Evolutionary conservation across 1,140 invertebrate genomes (phyloP).

Genomic region (Papilio aristodemus): DNA sequence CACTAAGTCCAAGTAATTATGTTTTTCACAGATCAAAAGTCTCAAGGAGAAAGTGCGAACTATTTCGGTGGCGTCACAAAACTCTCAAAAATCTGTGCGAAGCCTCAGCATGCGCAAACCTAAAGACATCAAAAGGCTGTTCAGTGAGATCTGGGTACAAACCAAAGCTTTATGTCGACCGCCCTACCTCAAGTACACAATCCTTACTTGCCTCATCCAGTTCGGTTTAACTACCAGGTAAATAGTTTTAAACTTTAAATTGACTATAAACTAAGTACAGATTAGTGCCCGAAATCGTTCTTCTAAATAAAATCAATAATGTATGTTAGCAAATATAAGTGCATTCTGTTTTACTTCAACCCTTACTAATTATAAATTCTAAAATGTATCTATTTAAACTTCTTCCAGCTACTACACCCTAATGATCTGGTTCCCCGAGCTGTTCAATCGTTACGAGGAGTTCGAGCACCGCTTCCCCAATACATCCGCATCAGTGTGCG

Average conservation of each 20-base stretch:
- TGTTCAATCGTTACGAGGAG: constrained; percentile 88
- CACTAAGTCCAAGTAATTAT: neutral
- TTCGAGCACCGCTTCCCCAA: constrained; percentile 84
- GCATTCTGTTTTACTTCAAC: too few relatives aligned
- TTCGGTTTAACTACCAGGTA: constrained; percentile 87
- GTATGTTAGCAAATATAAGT: too few relatives aligned
- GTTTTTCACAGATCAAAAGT: constrained; percentile 81
- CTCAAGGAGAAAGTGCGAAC: constrained; percentile 85
- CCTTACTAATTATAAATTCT: too few relatives aligned
- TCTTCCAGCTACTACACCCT: constrained; percentile 89
- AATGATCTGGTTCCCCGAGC: constrained; percentile 92
- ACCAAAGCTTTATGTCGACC: constrained; percentile 85
- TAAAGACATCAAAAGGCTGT: constrained; percentile 84
- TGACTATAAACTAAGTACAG: too few relatives aligned
- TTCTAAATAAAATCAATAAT: too few relatives aligned
- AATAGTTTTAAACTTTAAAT: constrained; percentile 32
- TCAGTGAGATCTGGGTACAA: constrained; percentile 84
- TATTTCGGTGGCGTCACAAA: constrained; percentile 82
- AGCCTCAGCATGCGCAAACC: constrained; percentile 83
- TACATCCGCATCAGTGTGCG: constrained; percentile 85
- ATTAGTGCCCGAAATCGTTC: too few relatives aligned
- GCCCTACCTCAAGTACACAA: constrained; percentile 85
- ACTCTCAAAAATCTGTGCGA: constrained; percentile 80
- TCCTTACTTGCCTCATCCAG: constrained; percentile 87
- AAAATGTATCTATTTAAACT: too few relatives aligned